Evolutionary conservation across 2,888 invertebrate genomes (phyloP).

Genomic region (Mallateleia sp.): DNA sequence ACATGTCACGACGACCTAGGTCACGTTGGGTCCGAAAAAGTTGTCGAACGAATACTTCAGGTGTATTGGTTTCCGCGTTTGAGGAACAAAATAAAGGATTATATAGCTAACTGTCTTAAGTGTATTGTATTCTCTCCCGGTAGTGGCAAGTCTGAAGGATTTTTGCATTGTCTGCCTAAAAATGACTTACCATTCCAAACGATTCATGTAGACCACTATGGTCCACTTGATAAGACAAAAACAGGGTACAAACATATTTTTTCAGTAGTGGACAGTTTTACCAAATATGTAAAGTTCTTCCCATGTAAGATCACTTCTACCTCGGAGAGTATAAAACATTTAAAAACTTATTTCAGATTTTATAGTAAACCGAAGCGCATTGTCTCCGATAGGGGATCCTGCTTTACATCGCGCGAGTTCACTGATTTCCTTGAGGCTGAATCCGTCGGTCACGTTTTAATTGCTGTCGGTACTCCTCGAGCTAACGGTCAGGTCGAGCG

Average conservation of each 20-base stretch:
- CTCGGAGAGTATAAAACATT: neutral
- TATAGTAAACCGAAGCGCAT: neutral
- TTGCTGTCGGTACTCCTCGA: constrained; percentile 81
- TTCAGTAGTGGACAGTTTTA: neutral
- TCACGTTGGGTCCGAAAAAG: constrained; percentile 64
- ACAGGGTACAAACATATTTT: neutral
- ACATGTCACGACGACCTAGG: constrained; percentile 18
- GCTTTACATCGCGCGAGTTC: neutral
- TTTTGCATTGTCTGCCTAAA: constrained; percentile 80
- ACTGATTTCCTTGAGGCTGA: neutral
- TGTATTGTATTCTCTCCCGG: constrained; percentile 78
- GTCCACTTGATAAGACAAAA: neutral
- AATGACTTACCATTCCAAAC: constrained; percentile 11
- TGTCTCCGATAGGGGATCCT: neutral
- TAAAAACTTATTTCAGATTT: neutral
- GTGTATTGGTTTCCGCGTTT: no score
- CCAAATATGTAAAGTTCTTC: neutral
- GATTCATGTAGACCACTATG: neutral
- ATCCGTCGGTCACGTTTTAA: constrained; percentile 69
- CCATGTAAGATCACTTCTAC: neutral
- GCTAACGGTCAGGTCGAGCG: constrained; percentile 84
- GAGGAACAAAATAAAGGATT: neutral
- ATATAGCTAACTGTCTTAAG: constrained; percentile 80
- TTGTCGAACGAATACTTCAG: constrained; percentile 9
- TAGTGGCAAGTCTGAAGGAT: constrained; percentile 79